A percentile compares a stretch with the other conserved stretches of the same genome.
Conservation (phyloP, 1,140 invertebrate genomes). For the Aphelinus certus region DNA sequence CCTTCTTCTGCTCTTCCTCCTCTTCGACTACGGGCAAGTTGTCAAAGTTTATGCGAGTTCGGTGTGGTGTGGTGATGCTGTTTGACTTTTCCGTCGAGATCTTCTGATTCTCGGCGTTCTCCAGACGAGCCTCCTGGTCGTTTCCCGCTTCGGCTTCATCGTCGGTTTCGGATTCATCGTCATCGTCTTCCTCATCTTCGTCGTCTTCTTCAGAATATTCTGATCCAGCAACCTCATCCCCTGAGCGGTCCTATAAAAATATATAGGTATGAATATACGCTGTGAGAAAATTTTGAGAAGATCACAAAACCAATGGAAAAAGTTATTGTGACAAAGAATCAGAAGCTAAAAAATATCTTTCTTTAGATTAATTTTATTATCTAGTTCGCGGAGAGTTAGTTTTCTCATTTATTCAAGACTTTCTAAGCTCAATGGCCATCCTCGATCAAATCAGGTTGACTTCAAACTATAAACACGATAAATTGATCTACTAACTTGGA, state of each 20-base stretch:
- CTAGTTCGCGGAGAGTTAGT: no score
- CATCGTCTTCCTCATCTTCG: conserved; percentile 55
- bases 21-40: conserved; percentile 80
- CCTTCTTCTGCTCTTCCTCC: conserved; percentile 67
- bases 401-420: no score
- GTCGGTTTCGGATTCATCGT: conserved; percentile 51
- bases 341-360: no score
- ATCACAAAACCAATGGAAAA: no score
- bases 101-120: conserved; percentile 60
- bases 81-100: conserved; percentile 55
- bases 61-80: conserved; percentile 44
- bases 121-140: conserved; percentile 53
- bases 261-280: no score
- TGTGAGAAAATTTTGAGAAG: no score
- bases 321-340: no score
- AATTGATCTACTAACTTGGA: no score
- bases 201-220: conserved; percentile 55
- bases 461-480: no score
- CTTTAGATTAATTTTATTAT: no score
- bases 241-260: conserved; percentile 62
- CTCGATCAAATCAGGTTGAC: no score
- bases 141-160: conserved; percentile 46
- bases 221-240: conserved; percentile 51
- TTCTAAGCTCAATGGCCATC: no score
- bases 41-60: conserved; percentile 73